These are phyloP conservation scores for Capreolus pygargus DNA, from an alignment of 2,113 vertebrate species.

Conservation along the genomic window DNA sequence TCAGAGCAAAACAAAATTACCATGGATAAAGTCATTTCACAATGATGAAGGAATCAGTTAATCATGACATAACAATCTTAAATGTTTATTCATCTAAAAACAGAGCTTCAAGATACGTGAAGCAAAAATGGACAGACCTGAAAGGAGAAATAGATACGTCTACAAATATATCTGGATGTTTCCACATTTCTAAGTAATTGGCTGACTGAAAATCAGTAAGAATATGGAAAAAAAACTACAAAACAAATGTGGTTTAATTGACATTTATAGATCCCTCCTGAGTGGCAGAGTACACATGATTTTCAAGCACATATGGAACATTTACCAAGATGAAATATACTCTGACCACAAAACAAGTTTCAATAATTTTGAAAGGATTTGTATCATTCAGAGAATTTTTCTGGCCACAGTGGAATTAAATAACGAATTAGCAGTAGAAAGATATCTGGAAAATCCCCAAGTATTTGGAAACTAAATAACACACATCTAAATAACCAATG, in stretches of 20 bases:
- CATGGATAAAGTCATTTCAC: not conserved
- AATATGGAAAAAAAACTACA: not conserved
- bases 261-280: not conserved
- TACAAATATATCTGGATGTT: not conserved
- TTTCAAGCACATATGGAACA: not conserved
- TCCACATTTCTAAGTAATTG: not conserved
- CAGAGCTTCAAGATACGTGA: not conserved
- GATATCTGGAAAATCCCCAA: not conserved
- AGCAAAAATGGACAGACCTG: not conserved
- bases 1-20: not conserved
- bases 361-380: not conserved
- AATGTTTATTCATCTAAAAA: not conserved
- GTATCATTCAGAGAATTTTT: not conserved
- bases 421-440: not conserved
- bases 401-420: not conserved
- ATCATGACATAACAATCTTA: not conserved
- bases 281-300: not conserved
- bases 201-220: not conserved
- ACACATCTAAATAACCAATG: not conserved
- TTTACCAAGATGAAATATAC: not conserved
- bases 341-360: not conserved
- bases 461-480: not conserved
- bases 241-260: not conserved
- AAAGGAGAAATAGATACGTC: not conserved
- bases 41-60: not conserved